Evolutionary conservation across 2,797 vertebrate species (phyloP).

Genomic region (Xerus rutilus): DNA sequence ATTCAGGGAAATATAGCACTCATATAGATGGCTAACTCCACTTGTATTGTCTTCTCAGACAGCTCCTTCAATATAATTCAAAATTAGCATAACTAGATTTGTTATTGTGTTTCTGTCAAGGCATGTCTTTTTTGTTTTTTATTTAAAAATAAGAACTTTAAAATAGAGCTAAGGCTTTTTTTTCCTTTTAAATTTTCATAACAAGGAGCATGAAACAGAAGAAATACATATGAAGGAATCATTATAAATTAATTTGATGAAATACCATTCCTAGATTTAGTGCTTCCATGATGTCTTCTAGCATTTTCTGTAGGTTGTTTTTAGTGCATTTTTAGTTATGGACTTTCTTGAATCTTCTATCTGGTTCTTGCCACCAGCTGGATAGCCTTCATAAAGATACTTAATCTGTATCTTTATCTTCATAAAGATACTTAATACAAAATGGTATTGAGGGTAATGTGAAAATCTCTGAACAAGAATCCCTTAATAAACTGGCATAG

Average conservation of each 20-base stretch:
- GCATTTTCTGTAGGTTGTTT: background rate
- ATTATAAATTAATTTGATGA: background rate
- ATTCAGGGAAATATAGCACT: background rate
- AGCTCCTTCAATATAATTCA: background rate
- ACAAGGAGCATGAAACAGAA: background rate
- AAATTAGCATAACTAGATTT: background rate
- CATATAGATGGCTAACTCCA: background rate
- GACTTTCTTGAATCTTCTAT: background rate
- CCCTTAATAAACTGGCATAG: background rate
- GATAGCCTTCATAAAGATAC: background rate
- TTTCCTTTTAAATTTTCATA: constrained; percentile 11
- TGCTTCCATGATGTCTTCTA: background rate
- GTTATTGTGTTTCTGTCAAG: background rate
- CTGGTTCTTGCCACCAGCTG: background rate
- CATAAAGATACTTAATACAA: background rate
- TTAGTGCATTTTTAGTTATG: background rate
- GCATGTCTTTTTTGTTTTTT: background rate
- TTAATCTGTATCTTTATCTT: background rate
- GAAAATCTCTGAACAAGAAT: background rate
- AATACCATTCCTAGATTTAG: background rate
- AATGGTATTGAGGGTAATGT: background rate
- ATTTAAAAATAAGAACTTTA: background rate
- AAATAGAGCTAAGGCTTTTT: background rate
- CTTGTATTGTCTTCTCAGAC: background rate
- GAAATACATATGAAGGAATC: background rate